Conservation (phyloP, 2,797 vertebrate genomes). For the Euphonia xanthogaster region DNA sequence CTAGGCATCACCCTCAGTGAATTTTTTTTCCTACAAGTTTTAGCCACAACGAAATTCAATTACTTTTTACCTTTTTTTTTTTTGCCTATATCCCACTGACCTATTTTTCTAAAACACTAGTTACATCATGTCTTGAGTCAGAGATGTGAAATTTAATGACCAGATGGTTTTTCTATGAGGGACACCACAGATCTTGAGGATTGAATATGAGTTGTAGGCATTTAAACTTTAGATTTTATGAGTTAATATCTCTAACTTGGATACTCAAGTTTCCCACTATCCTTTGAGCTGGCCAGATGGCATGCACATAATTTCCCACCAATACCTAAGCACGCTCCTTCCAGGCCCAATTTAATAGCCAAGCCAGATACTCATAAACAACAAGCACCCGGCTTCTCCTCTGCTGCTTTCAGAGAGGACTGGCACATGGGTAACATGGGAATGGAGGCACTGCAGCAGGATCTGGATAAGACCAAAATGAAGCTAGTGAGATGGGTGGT, state of each 20-base stretch:
- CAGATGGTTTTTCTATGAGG: neutral
- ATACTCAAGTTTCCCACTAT: neutral
- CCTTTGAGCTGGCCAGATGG: neutral
- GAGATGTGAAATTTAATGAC: neutral
- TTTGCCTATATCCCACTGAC: neutral
- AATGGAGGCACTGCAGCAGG: neutral
- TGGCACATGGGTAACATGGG: neutral
- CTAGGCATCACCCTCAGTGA: neutral
- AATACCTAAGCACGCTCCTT: neutral
- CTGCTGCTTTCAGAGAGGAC: neutral
- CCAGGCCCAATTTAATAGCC: neutral
- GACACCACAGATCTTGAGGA: neutral
- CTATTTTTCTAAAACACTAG: neutral
- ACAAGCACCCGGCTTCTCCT: neutral
- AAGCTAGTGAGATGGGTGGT: neutral
- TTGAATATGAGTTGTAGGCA: neutral
- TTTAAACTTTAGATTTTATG: neutral
- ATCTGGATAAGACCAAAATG: neutral
- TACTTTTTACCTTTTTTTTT: neutral
- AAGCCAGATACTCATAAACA: neutral
- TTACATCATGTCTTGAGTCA: neutral
- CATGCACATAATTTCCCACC: neutral
- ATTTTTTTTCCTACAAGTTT: neutral
- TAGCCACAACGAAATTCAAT: neutral
- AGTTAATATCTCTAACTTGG: neutral